Evolutionary conservation across 64 coral and sea anemone species (phyloP).

Genomic region (Montipora cactus): DNA sequence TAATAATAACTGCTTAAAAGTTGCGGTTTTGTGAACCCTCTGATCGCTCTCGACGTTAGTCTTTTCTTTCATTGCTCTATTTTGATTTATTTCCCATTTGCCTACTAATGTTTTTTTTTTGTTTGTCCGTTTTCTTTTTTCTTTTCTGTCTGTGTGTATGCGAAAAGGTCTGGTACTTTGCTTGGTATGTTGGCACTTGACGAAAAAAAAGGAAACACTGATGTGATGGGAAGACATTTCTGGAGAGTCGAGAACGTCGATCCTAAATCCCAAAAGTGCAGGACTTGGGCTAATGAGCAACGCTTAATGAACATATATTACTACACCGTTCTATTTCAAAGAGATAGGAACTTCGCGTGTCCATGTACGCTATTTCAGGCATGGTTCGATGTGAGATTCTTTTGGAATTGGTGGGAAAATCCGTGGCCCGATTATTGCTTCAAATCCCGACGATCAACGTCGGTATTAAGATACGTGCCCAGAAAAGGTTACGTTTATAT

Average conservation of each 20-base stretch:
- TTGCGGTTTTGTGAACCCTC: too few relatives aligned
- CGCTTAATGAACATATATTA: too few relatives aligned
- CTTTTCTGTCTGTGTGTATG: neutral
- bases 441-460: neutral
- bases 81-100: too few relatives aligned
- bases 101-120: too few relatives aligned
- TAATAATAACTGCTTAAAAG: too few relatives aligned
- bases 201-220: constrained; percentile 10
- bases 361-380: constrained; percentile 31
- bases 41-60: too few relatives aligned
- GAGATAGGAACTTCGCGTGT: neutral
- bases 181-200: neutral
- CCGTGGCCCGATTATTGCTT: constrained; percentile 29
- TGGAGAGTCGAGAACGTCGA: constrained; percentile 47
- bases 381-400: constrained; percentile 39
- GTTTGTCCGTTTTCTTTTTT: neutral
- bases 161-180: neutral
- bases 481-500: neutral
- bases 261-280: neutral
- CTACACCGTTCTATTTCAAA: neutral
- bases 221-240: constrained; percentile 27
- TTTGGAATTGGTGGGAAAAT: neutral
- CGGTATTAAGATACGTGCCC: neutral
- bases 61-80: too few relatives aligned
- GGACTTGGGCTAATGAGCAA: neutral